Evolutionary conservation across 2,797 vertebrate genomes (phyloP).

Genomic region (Scyliorhinus canicula): DNA sequence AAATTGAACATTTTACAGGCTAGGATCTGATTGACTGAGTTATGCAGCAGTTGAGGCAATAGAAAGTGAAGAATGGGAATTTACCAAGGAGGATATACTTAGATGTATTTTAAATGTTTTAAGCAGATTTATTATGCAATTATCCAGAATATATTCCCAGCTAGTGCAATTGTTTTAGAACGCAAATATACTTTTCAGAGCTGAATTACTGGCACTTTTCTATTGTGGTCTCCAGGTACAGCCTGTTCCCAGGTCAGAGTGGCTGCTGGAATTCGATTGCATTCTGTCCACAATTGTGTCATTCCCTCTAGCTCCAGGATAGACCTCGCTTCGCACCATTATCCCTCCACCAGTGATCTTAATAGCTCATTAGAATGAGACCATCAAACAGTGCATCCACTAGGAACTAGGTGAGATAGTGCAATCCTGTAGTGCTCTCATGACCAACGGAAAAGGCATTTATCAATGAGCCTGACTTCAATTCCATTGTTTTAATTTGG

Average conservation of each 20-base stretch:
- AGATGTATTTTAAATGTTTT: background rate
- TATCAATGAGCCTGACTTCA: background rate
- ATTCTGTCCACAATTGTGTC: background rate
- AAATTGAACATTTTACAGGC: background rate
- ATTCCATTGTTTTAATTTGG: background rate
- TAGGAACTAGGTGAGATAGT: background rate
- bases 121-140: background rate
- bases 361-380: background rate
- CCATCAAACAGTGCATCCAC: background rate
- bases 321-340: background rate
- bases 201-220: background rate
- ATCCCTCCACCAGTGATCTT: background rate
- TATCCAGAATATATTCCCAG: background rate
- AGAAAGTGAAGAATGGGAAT: background rate
- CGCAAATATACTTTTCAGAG: background rate
- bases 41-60: background rate
- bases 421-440: background rate
- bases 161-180: background rate
- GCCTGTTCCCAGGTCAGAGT: background rate
- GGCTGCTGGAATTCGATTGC: background rate
- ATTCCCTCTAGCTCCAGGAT: background rate
- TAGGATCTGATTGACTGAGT: background rate
- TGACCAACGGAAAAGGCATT: background rate
- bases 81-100: background rate
- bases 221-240: background rate